A percentile compares a stretch with the other conserved stretches of the same genome.
These are phyloP conservation scores for Ailuropoda melanoleuca DNA, from an alignment of 2,113 vertebrate genomes.

Conservation along the genomic window DNA sequence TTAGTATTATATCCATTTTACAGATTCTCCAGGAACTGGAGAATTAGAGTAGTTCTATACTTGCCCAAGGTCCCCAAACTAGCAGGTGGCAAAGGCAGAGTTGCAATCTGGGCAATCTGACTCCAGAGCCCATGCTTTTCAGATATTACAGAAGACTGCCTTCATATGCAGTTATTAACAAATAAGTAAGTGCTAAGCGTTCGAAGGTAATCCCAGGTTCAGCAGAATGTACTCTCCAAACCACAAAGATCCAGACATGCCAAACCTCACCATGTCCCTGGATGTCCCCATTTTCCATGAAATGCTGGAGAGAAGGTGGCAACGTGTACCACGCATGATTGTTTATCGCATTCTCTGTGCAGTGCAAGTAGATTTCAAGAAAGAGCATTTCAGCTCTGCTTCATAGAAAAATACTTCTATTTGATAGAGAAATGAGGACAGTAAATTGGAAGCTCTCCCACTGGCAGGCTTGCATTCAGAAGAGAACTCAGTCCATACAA, in stretches of 20 bases:
- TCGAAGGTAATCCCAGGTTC: not conserved
- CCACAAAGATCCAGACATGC: not conserved
- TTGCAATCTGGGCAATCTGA: not conserved
- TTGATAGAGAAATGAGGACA: constrained; percentile 70
- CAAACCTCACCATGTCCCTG: not conserved
- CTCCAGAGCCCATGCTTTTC: not conserved
- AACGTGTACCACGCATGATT: constrained; percentile 67
- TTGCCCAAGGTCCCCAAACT: not conserved
- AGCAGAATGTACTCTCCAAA: not conserved
- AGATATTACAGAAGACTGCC: not conserved
- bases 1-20: not conserved
- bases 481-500: constrained; percentile 61
- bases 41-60: not conserved
- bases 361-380: constrained; percentile 73
- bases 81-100: not conserved
- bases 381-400: constrained; percentile 74
- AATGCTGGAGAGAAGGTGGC: constrained; percentile 11
- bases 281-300: not conserved
- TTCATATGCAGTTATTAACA: not conserved
- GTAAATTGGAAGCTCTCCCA: constrained; percentile 75
- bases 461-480: constrained; percentile 65
- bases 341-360: constrained; percentile 68
- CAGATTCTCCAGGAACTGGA: not conserved
- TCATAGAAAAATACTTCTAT: constrained; percentile 72
- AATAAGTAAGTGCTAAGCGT: not conserved